Percentiles rank a stretch among this genome's conserved stretches.
Evolutionary conservation across 2,797 vertebrate species (phyloP).

Genomic region (Petrocephalus sullivani): DNA sequence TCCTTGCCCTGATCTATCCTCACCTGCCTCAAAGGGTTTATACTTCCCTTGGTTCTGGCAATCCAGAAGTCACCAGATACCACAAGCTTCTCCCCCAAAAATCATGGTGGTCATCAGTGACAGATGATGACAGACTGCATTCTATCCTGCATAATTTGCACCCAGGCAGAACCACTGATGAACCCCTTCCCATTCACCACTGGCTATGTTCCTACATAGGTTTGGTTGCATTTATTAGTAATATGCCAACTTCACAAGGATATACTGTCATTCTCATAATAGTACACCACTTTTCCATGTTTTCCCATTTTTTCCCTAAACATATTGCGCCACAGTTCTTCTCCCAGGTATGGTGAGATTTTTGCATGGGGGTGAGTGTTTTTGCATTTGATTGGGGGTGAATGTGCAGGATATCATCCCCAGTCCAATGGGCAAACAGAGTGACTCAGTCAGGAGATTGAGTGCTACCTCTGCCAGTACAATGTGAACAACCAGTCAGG

Average conservation of each 20-base stretch:
- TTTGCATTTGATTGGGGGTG: neutral
- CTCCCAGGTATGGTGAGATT: neutral
- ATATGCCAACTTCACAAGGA: neutral
- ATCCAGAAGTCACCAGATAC: neutral
- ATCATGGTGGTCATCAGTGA: neutral
- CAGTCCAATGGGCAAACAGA: neutral
- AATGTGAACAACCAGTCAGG: neutral
- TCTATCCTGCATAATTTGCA: neutral
- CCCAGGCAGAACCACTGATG: neutral
- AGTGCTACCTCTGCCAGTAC: neutral
- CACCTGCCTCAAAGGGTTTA: neutral
- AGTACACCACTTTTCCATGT: neutral
- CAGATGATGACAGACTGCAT: neutral
- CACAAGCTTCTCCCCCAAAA: neutral
- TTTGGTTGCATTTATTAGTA: neutral
- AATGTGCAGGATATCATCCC: neutral
- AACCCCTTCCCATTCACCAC: neutral
- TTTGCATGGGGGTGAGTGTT: neutral
- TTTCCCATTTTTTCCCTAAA: neutral
- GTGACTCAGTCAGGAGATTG: neutral
- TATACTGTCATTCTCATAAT: neutral
- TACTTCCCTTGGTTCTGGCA: neutral
- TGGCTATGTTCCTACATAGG: neutral
- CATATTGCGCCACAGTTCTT: neutral
- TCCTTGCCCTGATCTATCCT: neutral